Base-by-base conservation (phyloP, 2,888 invertebrate species). In the Hyposoter didymator region DNA sequence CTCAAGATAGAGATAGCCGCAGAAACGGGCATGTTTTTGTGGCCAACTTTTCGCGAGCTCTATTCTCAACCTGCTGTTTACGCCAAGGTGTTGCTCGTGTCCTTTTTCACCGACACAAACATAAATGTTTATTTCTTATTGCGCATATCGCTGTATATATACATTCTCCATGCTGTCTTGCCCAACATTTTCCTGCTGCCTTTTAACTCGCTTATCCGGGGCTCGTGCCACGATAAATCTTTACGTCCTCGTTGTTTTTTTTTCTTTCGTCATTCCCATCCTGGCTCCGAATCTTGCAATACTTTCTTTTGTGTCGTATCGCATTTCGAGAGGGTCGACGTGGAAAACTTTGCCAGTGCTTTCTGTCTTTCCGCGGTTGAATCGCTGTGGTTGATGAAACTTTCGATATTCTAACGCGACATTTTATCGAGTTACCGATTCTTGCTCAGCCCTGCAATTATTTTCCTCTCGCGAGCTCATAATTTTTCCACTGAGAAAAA, bases 81-180 rank as follows among this genome's bases (percentile, higher is more conserved):
- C 84, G 81, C 74, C 81, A 75, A 84, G 81, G 81, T 82, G 84
- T 86, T 81, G 86, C 84, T 22, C 55, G 45, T 70, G 45, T 84
- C 19, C 55, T 62, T 66, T 69, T 64, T 10, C 8, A 39, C 39
- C 10, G 8, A 39, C 72, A 10, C 22, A 22, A 72, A 43, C 59
- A 39, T 70, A 70, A 67, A 49, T 64, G 49, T 66, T 43, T 74
- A 12, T 39, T 43, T 72, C 49, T 72, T 70, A 59, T 78, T 59
- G 78, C 62, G 8, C 39, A 39, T n/a, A n/a, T 39, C 8, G 10
- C 7, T 39, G 10, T 39, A 39, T 39, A 35, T 35, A 35, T 67
- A 35, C 14, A 19, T 35, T 39, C 69, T 59, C 66, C 66, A 28
- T 22, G 62, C 45, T 52, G 62, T 79, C 47, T 69, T 69, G 6